Evolutionary conservation across 2,797 vertebrate genomes (phyloP), one percentile per base, ranked within the genome.

Genomic region (Microchirus variegatus): DNA sequence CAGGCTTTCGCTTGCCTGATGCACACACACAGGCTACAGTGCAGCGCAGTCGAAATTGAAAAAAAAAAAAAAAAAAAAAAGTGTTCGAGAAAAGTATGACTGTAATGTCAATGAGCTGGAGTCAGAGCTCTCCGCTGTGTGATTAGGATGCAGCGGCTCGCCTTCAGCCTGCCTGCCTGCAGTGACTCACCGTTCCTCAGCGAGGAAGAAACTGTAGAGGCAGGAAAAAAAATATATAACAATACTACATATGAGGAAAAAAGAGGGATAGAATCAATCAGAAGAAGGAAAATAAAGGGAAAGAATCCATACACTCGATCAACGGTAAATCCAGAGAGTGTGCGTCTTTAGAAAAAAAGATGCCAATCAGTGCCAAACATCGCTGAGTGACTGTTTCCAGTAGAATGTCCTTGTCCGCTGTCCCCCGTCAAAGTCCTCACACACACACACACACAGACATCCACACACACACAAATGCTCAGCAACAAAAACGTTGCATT

Each of bases 41-140:
- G 84, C 81, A 71, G 87, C 82, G 83, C 87, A 81, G 49, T 11
- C 35, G 10, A 19, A 16, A 19, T 16, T 38, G 17, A 17, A 9
- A 37, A 17, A 5, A 26, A n/a, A 7, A 31, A 17, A 9, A 37
- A 17, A 5, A 26, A n/a, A 7, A 31, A 37, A 52, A 92, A 92
- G 89, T 88, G 91, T 85, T 91, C 88, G 89, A 80, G 84, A 89
- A 93, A 94, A 92, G 91, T 91, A 81, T 92, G 92, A 90, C 88
- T 90, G 90, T 89, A 91, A 91, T 92, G 91, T 92, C 90, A 92
- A 91, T 91, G 91, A 92, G 92, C 81, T 77, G 83, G 87, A 90
- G 90, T 91, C 86, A 31, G 31, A 31, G 31, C 85, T 90, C 83
- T 87, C 81, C 80, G 70, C 86, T 71, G 84, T 73, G 72, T 89